These are phyloP conservation scores for Potorous gilbertii DNA, from an alignment of 2,797 vertebrate species.

Conservation along the genomic window DNA sequence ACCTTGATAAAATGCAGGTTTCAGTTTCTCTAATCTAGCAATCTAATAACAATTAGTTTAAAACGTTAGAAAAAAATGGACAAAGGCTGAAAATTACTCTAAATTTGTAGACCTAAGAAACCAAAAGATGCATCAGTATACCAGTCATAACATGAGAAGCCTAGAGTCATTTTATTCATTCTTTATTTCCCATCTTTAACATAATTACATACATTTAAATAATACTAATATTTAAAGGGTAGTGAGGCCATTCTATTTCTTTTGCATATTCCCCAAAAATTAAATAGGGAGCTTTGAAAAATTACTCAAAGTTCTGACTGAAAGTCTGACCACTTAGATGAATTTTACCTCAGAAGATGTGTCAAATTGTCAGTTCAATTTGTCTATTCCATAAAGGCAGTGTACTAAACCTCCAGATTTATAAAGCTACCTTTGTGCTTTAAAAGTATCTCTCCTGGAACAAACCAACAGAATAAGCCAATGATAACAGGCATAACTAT, in stretches of 20 bases:
- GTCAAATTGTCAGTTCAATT: conserved; percentile 2
- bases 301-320: neutral
- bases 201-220: neutral
- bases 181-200: neutral
- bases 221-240: neutral
- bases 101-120: neutral
- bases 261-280: neutral
- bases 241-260: neutral
- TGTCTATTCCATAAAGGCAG: conserved; percentile 2
- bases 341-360: conserved; percentile 10
- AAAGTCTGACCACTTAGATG: neutral
- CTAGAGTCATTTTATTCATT: neutral
- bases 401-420: neutral
- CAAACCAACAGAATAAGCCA: neutral
- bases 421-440: conserved; percentile 11
- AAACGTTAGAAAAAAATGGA: neutral
- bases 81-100: neutral
- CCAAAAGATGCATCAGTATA: neutral
- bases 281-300: neutral
- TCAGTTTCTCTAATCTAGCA: neutral
- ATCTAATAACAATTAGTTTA: neutral
- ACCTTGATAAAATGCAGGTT: neutral
- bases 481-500: neutral
- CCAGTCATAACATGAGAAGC: neutral
- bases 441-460: conserved; percentile 16